Evolutionary conservation across 2,113 vertebrate species (phyloP).

Genomic region (Morphnarchus princeps): DNA sequence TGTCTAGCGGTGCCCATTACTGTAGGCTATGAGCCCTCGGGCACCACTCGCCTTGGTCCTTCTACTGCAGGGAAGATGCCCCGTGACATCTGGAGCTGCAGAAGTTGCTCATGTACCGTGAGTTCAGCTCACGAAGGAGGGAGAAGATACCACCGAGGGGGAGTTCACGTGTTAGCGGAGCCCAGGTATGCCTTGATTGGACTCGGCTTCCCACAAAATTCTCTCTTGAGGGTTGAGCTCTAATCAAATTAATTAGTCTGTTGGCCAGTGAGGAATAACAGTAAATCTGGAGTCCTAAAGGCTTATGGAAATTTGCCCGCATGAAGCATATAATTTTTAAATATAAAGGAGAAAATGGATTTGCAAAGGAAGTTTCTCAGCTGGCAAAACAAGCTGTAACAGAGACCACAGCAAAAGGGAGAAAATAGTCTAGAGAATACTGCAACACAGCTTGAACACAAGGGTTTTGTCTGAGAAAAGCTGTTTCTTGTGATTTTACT

Average conservation of each 20-base stretch:
- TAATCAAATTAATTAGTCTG: conserved; percentile 28
- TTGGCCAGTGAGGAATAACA: not conserved
- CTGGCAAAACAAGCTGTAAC: not conserved
- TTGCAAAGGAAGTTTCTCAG: not conserved
- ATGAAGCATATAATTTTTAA: not conserved
- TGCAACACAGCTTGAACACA: not conserved
- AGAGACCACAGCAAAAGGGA: not conserved
- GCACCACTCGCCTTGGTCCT: not conserved
- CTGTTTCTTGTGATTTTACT: not conserved
- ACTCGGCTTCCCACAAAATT: not conserved
- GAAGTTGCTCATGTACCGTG: not conserved
- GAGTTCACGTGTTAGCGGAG: not conserved
- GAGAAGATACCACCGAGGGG: not conserved
- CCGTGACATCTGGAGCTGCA: not conserved
- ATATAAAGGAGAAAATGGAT: not conserved
- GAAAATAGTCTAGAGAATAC: not conserved
- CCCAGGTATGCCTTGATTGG: not conserved
- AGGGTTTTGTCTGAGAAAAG: not conserved
- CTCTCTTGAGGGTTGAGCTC: not conserved
- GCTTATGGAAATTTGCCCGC: not conserved
- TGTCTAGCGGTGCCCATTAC: not conserved
- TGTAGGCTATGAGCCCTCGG: not conserved
- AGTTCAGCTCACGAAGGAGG: not conserved
- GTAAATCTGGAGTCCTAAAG: conserved; percentile 42
- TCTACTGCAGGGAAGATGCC: not conserved